Evolutionary conservation across 2,797 vertebrate species (phyloP).

Genomic region (Otolemur crassicaudatus): DNA sequence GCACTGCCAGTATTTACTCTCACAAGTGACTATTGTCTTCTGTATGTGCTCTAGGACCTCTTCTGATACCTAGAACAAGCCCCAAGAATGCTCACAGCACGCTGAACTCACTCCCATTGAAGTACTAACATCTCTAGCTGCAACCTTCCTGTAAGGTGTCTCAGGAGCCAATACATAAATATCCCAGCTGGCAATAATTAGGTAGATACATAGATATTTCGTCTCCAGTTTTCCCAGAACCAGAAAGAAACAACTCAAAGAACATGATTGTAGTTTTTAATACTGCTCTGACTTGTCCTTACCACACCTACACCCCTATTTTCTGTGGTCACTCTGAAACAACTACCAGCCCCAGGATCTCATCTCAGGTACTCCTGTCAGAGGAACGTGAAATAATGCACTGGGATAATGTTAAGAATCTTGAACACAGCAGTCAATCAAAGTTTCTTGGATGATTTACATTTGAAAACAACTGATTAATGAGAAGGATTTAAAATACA

Average conservation of each 20-base stretch:
- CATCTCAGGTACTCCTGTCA: background rate
- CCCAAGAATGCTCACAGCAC: background rate
- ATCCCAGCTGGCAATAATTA: background rate
- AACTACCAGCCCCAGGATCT: background rate
- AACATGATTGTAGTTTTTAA: background rate
- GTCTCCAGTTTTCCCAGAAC: background rate
- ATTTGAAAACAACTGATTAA: conserved; percentile 79
- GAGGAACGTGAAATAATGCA: background rate
- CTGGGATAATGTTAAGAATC: background rate
- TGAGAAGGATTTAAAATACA: conserved; percentile 59
- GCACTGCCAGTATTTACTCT: background rate
- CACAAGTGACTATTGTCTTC: background rate
- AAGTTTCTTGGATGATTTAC: conserved; percentile 71
- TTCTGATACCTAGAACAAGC: background rate
- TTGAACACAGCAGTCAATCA: conserved; percentile 67
- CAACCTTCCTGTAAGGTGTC: background rate
- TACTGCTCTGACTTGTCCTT: background rate
- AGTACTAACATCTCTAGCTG: background rate
- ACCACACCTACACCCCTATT: background rate
- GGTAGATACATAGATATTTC: background rate
- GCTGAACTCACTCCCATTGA: background rate
- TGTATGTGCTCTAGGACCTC: background rate
- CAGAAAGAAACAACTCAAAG: background rate
- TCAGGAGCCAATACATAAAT: background rate
- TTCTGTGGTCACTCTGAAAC: background rate